Percentiles rank a stretch among this genome's conserved stretches.
phyloP scores from a whole-genome alignment of 2,797 vertebrate species.

The Eulemur coronatus region DNA sequence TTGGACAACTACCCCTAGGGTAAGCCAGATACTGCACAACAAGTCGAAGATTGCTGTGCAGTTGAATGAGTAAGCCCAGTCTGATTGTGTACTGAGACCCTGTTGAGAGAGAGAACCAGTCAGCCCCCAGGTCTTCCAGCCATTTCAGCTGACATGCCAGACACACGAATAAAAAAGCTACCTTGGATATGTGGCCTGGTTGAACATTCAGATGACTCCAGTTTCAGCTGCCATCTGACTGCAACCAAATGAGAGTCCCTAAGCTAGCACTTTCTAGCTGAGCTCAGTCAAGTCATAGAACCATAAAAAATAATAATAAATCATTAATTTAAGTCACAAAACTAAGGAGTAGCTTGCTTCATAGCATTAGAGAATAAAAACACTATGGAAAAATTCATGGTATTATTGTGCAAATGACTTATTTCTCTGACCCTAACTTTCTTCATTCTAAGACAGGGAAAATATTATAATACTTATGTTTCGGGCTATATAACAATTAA shows the following conservation, averaged over 20 bases:
- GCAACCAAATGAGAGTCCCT: neutral
- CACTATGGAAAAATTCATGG: neutral
- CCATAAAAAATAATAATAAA: neutral
- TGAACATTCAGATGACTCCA: neutral
- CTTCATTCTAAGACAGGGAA: neutral
- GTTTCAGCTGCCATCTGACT: neutral
- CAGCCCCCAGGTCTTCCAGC: neutral
- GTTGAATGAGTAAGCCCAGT: neutral
- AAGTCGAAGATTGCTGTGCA: neutral
- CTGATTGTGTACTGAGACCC: neutral
- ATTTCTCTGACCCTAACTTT: neutral
- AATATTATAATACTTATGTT: neutral
- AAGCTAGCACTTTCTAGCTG: constrained; percentile 19
- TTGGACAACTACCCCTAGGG: neutral
- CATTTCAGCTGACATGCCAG: neutral
- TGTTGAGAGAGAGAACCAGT: neutral
- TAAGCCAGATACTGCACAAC: neutral
- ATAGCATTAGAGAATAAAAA: neutral
- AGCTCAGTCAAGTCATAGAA: neutral
- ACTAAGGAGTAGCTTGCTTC: neutral
- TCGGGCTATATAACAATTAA: neutral
- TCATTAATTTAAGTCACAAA: neutral
- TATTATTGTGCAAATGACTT: neutral
- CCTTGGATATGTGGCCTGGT: neutral
- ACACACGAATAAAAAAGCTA: neutral